Conservation (phyloP, 2,113 vertebrate genomes). For the Malurus melanocephalus region DNA sequence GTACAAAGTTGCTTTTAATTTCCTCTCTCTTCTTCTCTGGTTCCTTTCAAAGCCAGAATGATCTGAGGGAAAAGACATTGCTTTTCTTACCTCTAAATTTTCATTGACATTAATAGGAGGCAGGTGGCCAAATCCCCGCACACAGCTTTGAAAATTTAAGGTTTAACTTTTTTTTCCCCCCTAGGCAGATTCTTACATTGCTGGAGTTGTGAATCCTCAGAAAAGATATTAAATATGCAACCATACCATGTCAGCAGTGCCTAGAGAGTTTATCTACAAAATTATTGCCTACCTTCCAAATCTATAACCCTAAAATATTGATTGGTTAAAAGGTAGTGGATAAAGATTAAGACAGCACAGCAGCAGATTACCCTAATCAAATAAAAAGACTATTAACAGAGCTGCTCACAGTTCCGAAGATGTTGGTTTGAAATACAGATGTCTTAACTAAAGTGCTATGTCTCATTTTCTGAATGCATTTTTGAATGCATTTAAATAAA, state of each 20-base stretch:
- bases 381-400: constrained; percentile 63
- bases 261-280: constrained; percentile 56
- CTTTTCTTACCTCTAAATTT: constrained; percentile 48
- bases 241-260: constrained; percentile 38
- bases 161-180: not conserved
- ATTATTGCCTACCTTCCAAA: constrained; percentile 61
- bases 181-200: not conserved
- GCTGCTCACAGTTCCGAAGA: constrained; percentile 49
- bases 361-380: constrained; percentile 67
- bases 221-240: constrained; percentile 47
- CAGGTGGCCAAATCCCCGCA: constrained; percentile 34
- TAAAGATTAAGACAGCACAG: constrained; percentile 57
- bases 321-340: constrained; percentile 68
- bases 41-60: constrained; percentile 18
- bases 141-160: constrained; percentile 52
- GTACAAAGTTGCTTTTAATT: constrained; percentile 34
- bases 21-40: constrained; percentile 24
- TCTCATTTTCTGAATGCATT: constrained; percentile 73
- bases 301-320: constrained; percentile 69
- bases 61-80: constrained; percentile 6
- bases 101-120: constrained; percentile 57
- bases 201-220: constrained; percentile 35
- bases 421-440: constrained; percentile 73
- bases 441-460: constrained; percentile 70
- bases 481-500: constrained; percentile 73